Percentiles rank a stretch among this genome's conserved stretches.
Evolutionary conservation across 2,888 invertebrate species (phyloP).

Genomic region (Cheilosia soror): DNA sequence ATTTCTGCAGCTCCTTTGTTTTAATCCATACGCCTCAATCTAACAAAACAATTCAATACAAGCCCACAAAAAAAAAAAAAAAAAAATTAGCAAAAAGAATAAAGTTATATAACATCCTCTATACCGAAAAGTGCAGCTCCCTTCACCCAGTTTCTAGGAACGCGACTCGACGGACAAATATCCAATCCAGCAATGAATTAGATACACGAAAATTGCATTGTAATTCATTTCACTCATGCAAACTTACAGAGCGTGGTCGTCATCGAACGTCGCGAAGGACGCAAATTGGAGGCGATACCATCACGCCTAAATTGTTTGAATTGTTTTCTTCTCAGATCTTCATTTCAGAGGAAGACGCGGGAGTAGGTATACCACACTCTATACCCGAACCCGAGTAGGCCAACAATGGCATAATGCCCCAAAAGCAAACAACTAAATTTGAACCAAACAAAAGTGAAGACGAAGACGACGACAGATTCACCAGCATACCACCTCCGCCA

Average conservation of each 20-base stretch:
- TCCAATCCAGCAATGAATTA: conserved; percentile 65
- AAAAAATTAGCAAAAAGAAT: conserved; percentile 2
- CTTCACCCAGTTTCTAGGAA: conserved; percentile 56
- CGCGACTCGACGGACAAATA: conserved; percentile 27
- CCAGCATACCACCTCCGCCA: conserved; percentile 30
- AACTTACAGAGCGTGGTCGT: conserved; percentile 59
- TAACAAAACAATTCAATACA: conserved; percentile 50
- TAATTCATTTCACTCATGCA: conserved; percentile 73
- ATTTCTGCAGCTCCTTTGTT: conserved; percentile 67
- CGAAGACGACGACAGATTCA: conserved; percentile 31
- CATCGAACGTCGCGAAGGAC: conserved; percentile 63
- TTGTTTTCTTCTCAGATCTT: conserved; percentile 64
- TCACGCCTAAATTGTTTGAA: conserved; percentile 75
- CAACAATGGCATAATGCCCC: conserved; percentile 70
- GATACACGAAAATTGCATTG: conserved; percentile 70
- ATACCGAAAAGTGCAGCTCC: conserved; percentile 20
- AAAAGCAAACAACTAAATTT: conserved; percentile 72
- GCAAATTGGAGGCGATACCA: conserved; percentile 72
- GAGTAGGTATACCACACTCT: too few species aligned
- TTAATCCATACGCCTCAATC: conserved; percentile 68
- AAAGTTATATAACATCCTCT: conserved; percentile 66
- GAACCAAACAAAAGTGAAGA: conserved; percentile 70
- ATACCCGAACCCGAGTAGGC: conserved; percentile 8
- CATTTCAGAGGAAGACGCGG: conserved; percentile 15
- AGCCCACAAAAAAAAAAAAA: conserved; percentile 10